Evolutionary conservation across 2,113 vertebrate species (phyloP).

Genomic region (Tachuris rubrigastra): DNA sequence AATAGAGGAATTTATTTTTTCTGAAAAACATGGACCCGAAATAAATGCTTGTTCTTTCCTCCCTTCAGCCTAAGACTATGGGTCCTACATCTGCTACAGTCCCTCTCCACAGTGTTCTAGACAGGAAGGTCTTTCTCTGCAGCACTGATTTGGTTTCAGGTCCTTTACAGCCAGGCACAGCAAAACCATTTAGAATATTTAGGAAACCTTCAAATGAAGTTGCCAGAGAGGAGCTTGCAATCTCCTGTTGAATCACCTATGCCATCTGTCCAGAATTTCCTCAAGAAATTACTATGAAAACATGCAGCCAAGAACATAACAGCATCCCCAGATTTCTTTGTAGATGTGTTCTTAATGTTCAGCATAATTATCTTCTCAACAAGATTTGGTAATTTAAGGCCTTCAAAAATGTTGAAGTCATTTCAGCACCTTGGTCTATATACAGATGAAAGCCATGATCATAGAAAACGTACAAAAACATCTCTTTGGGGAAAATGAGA

Average conservation of each 20-base stretch:
- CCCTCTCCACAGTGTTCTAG: neutral
- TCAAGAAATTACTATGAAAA: conserved; percentile 48
- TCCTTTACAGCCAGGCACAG: neutral
- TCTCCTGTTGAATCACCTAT: conserved; percentile 46
- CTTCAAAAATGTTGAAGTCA: conserved; percentile 14
- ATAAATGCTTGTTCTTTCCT: neutral
- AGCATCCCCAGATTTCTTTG: conserved; percentile 18
- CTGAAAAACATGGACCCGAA: neutral
- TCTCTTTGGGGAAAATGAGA: neutral
- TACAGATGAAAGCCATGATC: neutral
- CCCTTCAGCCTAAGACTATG: neutral
- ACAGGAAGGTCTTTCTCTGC: neutral
- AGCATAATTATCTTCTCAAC: conserved; percentile 44
- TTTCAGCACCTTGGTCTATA: neutral
- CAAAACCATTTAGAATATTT: conserved; percentile 26
- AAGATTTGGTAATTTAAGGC: neutral
- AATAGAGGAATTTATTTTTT: neutral
- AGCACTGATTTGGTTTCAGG: conserved; percentile 21
- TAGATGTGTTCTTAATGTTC: conserved; percentile 45
- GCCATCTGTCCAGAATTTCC: conserved; percentile 46
- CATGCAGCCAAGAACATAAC: conserved; percentile 27
- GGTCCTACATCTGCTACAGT: neutral
- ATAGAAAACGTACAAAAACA: neutral
- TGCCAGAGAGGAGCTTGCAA: neutral
- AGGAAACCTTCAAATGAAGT: conserved; percentile 11